Evolutionary conservation across 2,888 invertebrate genomes (phyloP), one percentile per base, ranked within the genome.

Genomic region (Chloroclystis v-ata): DNA sequence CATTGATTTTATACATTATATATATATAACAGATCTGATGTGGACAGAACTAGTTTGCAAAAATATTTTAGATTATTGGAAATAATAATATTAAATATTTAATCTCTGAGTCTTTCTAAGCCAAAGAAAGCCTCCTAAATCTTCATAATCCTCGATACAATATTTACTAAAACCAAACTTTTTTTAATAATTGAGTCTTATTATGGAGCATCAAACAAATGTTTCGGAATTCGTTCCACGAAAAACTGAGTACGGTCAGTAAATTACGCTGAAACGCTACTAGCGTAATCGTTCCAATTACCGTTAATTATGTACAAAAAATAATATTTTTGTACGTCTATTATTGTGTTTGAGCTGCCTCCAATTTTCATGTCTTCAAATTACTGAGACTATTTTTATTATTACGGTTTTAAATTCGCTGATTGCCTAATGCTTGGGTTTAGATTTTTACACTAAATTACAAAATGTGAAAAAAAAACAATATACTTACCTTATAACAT

Each of bases 151-250:
- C 45, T 45, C 37, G 28, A 40, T 44, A 51, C 48, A 30, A 52
- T 56, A 53, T 59, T 49, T 49, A 53, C 60, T 63, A 64, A 35
- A 61, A 63, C 61, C 59, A 62, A 60, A 66, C 71, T 72, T 71
- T 82, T 82, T 80, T 78, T 82, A 74, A 82, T 86, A 87, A 86
- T 86, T 83, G 83, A 67, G 67, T 70, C 84, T 84, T 82, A 87
- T 87, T 87, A 87, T 76, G 70, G 70, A 72, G 80, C 85, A 87
- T 85, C 85, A 86, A 82, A 86, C 84, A 83, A 87, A 85, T 82
- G 85, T 72, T 80, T 73, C 63, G 81, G 84, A 82, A 83, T 85
- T 79, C 67, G 74, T 87, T 87, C 86, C 83, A 76, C 81, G 86
- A 86, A 86, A 80, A 74, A 67, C 63, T 57, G 56, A 60, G 80